Conservation (phyloP, 2,113 vertebrate genomes). For the Corythornis cristatus region DNA sequence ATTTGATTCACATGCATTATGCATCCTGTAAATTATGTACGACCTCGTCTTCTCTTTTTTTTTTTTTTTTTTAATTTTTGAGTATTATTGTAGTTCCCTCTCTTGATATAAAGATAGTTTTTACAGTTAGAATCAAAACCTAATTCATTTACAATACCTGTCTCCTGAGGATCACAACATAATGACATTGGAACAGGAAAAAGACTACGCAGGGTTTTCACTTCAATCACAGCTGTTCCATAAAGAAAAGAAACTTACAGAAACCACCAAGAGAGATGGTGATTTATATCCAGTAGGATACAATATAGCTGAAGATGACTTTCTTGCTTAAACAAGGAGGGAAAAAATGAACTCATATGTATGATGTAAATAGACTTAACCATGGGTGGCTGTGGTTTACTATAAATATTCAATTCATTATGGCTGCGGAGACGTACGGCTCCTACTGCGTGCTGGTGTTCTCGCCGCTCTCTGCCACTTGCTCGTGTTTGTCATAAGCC, state of each 20-base stretch:
- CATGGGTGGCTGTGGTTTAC: constrained; percentile 64
- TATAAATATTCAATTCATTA: constrained; percentile 66
- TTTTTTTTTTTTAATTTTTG: neutral
- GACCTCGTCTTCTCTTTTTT: constrained; percentile 47
- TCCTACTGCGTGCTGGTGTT: constrained; percentile 48
- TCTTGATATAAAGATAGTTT: constrained; percentile 64
- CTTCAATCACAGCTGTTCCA: constrained; percentile 67
- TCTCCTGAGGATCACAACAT: constrained; percentile 73
- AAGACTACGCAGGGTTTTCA: constrained; percentile 49
- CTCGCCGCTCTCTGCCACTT: constrained; percentile 36
- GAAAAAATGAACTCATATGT: constrained; percentile 70
- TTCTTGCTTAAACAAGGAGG: constrained; percentile 75
- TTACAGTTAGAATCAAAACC: constrained; percentile 70
- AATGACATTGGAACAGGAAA: constrained; percentile 73
- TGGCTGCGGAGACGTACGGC: constrained; percentile 38
- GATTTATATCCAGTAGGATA: constrained; percentile 73
- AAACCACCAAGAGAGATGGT: constrained; percentile 69
- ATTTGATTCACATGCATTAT: constrained; percentile 78
- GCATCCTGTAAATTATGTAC: constrained; percentile 77
- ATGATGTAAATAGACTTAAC: constrained; percentile 73
- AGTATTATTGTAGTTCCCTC: constrained; percentile 51
- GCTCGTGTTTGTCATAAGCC: constrained; percentile 57
- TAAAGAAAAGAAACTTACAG: constrained; percentile 66
- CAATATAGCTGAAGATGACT: constrained; percentile 71
- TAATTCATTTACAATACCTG: constrained; percentile 72